These are phyloP conservation scores for Reticulitermes lucifugus DNA, from an alignment of 2,888 invertebrate species.

Conservation along the genomic window DNA sequence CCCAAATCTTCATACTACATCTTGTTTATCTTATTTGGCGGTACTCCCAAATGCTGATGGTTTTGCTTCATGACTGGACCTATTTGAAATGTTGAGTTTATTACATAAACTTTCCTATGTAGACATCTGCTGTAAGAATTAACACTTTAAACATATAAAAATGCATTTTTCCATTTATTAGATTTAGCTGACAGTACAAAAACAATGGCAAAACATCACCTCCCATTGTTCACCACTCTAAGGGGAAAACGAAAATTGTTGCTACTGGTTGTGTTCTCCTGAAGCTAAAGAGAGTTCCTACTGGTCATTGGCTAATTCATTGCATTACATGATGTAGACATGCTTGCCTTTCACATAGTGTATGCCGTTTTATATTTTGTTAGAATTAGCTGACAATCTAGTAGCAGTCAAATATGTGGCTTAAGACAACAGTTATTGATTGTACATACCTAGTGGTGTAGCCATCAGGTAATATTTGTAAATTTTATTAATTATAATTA, in stretches of 20 bases:
- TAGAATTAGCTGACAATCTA: neutral
- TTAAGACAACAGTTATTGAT: neutral
- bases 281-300: neutral
- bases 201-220: neutral
- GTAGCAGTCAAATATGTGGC: too few species aligned
- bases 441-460: neutral
- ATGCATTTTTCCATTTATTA: neutral
- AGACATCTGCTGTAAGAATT: neutral
- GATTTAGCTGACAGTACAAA: neutral
- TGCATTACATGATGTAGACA: neutral
- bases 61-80: neutral
- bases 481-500: too few species aligned
- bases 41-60: neutral
- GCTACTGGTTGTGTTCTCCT: neutral
- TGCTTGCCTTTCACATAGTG: slow-evolving; percentile 9
- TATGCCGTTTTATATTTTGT: neutral
- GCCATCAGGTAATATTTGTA: neutral
- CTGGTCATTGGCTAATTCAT: neutral
- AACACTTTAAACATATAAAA: neutral
- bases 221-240: neutral
- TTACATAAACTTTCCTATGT: neutral
- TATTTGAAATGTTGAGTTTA: neutral
- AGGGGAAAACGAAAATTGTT: neutral
- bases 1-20: too few species aligned
- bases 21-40: neutral